Conservation (phyloP, 1,140 invertebrate species). For the Apocrypta bakeri region DNA sequence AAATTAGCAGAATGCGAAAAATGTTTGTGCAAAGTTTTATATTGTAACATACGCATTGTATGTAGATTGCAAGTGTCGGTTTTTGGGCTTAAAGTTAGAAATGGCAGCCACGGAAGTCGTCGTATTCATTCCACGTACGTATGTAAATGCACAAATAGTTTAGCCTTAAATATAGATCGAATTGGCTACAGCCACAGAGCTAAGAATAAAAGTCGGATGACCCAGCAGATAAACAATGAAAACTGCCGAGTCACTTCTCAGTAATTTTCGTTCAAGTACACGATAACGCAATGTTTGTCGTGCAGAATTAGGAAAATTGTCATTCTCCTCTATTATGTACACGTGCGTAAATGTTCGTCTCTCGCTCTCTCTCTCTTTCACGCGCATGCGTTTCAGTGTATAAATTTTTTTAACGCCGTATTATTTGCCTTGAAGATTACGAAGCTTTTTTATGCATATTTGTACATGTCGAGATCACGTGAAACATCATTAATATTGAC, state of each 20-base stretch:
- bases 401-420: background rate
- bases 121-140: constrained; percentile 70
- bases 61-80: too few relatives aligned
- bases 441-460: background rate
- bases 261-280: constrained; percentile 47
- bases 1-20: background rate
- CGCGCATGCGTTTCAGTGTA: too few relatives aligned
- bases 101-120: constrained; percentile 72
- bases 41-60: too few relatives aligned
- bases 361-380: too few relatives aligned
- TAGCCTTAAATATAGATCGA: background rate
- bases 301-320: background rate
- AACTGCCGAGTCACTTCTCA: constrained; percentile 56
- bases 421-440: background rate
- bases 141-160: background rate
- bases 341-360: background rate
- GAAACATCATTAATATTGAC: background rate
- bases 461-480: background rate
- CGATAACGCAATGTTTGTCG: background rate
- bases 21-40: too few relatives aligned
- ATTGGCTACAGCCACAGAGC: background rate
- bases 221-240: constrained; percentile 32
- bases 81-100: too few relatives aligned
- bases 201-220: background rate
- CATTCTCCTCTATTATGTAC: too few relatives aligned